Evolutionary conservation across 2,888 invertebrate species (phyloP).

Genomic region (Brassicogethes aeneus): DNA sequence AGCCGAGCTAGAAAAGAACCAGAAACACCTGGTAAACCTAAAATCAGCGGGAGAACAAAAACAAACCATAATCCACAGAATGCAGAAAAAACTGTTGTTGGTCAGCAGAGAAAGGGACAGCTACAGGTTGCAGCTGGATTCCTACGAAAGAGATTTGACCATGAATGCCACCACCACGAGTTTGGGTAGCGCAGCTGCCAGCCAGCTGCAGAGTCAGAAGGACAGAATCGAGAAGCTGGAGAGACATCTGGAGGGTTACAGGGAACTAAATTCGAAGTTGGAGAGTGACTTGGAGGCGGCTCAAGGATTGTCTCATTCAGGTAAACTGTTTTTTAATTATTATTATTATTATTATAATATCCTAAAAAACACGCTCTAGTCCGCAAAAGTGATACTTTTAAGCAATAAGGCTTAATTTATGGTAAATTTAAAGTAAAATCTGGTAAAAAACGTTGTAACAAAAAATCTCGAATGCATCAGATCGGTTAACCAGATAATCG

Average conservation of each 20-base stretch:
- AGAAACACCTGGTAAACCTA: slow-evolving; percentile 53
- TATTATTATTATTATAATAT: too few relatives aligned
- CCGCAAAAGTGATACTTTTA: not conserved
- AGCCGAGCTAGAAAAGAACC: slow-evolving; percentile 52
- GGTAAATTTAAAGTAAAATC: slow-evolving; percentile 1
- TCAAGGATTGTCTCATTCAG: too few relatives aligned
- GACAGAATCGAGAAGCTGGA: slow-evolving; percentile 66
- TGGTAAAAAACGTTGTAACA: too few relatives aligned
- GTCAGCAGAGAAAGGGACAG: slow-evolving; percentile 68
- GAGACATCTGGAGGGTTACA: slow-evolving; percentile 62
- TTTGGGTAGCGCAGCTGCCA: slow-evolving; percentile 27
- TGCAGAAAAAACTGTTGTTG: slow-evolving; percentile 64
- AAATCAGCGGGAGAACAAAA: slow-evolving; percentile 55
- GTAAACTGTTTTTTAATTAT: too few relatives aligned
- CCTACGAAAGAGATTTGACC: slow-evolving; percentile 75
- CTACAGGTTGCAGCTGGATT: slow-evolving; percentile 68
- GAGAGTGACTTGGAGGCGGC: slow-evolving; percentile 51
- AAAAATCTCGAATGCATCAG: too few relatives aligned
- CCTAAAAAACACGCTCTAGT: too few relatives aligned
- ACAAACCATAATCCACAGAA: slow-evolving; percentile 57
- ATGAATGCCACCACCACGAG: slow-evolving; percentile 26
- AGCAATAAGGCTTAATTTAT: not conserved
- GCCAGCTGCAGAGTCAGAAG: slow-evolving; percentile 40
- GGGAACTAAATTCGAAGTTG: slow-evolving; percentile 57
- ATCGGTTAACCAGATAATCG: too few relatives aligned